Conservation (phyloP, 2,113 vertebrate genomes). For the Ginglymostoma cirratum region DNA sequence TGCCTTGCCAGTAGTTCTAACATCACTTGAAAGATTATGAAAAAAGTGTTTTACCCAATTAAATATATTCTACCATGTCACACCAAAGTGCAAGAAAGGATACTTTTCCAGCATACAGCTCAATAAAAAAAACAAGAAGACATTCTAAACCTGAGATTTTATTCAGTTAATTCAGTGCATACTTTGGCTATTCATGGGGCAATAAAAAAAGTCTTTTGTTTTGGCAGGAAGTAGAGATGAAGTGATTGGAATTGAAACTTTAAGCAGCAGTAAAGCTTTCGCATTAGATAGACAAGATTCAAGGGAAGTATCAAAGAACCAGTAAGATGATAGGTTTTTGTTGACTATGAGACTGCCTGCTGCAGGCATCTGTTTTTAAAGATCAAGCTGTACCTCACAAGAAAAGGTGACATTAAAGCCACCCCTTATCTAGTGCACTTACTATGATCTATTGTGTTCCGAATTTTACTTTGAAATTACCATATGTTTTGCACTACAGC, state of each 20-base stretch:
- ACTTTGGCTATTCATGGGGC: background rate
- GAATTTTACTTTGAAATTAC: background rate
- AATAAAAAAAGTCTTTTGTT: background rate
- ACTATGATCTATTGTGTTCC: background rate
- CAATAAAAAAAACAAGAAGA: background rate
- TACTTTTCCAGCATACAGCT: background rate
- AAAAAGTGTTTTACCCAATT: background rate
- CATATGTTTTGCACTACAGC: background rate
- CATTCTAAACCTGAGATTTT: background rate
- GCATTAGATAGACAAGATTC: background rate
- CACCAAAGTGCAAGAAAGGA: background rate
- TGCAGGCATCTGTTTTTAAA: conserved; percentile 8
- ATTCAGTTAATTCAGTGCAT: background rate
- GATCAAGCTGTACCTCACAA: conserved; percentile 16
- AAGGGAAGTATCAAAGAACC: conserved; percentile 7
- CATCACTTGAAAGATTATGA: background rate
- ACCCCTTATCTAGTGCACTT: background rate
- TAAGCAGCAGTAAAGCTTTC: background rate
- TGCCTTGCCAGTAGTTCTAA: background rate
- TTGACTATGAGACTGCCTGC: conserved; percentile 9
- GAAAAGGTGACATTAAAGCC: conserved; percentile 1
- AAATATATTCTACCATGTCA: background rate
- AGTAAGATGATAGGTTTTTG: conserved; percentile 20
- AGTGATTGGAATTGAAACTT: background rate
- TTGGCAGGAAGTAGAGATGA: background rate